These are phyloP conservation scores for Apteryx mantelli DNA, from an alignment of 2,113 vertebrate genomes.

Conservation along the genomic window DNA sequence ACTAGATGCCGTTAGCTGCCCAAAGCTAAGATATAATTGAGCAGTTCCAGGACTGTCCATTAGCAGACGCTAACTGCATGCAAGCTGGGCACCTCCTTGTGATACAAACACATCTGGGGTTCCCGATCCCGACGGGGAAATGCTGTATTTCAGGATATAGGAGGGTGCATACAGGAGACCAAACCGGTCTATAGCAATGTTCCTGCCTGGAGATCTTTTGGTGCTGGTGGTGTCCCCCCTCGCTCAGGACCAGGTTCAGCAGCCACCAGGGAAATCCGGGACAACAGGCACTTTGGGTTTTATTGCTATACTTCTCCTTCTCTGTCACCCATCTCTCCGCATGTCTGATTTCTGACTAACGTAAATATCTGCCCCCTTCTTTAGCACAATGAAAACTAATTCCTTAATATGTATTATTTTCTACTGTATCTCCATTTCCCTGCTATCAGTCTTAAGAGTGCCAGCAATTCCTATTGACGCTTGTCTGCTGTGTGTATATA, in stretches of 20 bases:
- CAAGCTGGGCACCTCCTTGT: not conserved
- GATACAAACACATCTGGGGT: not conserved
- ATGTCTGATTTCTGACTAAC: constrained; percentile 37
- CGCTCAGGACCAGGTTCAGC: not conserved
- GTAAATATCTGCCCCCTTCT: not conserved
- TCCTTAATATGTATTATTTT: constrained; percentile 46
- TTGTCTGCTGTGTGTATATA: constrained; percentile 46
- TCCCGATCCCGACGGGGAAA: not conserved
- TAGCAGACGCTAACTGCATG: fast-evolving
- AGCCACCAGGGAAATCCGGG: not conserved
- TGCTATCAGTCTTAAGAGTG: not conserved
- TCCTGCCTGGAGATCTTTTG: not conserved
- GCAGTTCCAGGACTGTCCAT: not conserved
- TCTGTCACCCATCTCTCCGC: constrained; percentile 23
- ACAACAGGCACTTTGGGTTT: fast-evolving
- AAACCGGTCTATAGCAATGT: not conserved
- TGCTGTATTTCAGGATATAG: not conserved
- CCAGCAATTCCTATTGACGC: constrained; percentile 4
- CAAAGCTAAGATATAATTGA: not conserved
- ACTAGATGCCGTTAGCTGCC: not conserved
- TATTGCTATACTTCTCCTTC: not conserved
- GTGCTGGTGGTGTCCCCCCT: not conserved
- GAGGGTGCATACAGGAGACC: not conserved
- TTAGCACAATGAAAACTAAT: constrained; percentile 16
- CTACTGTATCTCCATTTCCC: not conserved